These are phyloP conservation scores for Hirundo rustica DNA, from an alignment of 2,797 vertebrate genomes.

Conservation along the genomic window DNA sequence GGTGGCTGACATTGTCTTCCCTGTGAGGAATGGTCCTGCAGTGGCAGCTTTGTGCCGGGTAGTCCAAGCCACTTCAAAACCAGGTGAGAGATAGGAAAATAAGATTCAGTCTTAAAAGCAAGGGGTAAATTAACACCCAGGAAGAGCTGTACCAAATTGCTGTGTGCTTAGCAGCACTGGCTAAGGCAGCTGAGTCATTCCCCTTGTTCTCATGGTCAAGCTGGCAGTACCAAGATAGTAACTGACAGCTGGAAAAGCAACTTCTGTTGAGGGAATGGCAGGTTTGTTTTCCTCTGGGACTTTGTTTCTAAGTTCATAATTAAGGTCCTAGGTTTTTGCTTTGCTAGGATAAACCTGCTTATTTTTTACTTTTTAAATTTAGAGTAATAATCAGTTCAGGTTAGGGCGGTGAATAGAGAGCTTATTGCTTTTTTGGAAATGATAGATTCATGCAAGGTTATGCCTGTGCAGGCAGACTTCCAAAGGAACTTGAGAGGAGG, in stretches of 20 bases:
- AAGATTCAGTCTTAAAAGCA: neutral
- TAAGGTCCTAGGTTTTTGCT: neutral
- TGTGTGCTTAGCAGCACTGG: neutral
- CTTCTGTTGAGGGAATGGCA: neutral
- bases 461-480: neutral
- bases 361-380: neutral
- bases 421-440: neutral
- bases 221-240: conserved; percentile 9
- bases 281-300: neutral
- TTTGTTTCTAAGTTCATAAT: neutral
- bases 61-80: neutral
- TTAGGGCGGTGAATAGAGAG: accelerated
- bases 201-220: neutral
- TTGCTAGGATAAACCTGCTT: neutral
- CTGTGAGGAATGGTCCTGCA: neutral
- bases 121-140: neutral
- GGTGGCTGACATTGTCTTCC: neutral
- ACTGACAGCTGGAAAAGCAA: conserved; percentile 7
- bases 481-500: conserved; percentile 17
- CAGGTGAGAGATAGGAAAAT: neutral
- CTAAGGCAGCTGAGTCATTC: conserved; percentile 18
- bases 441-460: neutral
- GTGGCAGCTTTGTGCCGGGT: neutral
- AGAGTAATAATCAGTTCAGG: neutral
- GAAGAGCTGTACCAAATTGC: neutral